Evolutionary conservation across 2,797 vertebrate genomes (phyloP).

Genomic region (Cyclura pinguis): DNA sequence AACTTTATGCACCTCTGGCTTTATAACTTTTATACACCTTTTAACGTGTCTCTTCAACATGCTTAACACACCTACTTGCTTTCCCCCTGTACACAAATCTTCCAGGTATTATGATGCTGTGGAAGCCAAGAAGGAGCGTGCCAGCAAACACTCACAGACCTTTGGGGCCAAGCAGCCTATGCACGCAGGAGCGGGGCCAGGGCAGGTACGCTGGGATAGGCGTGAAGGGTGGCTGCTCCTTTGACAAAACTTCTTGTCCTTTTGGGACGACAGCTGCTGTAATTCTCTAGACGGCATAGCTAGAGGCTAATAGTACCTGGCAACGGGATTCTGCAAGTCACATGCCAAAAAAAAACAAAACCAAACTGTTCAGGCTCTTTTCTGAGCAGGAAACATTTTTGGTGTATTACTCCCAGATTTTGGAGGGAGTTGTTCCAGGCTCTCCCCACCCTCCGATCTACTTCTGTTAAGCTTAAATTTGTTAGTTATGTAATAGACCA

Average conservation of each 20-base stretch:
- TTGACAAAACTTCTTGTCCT: too few species aligned
- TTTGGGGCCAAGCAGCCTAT: constrained; percentile 89
- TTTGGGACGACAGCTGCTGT: too few species aligned
- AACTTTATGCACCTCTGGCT: too few species aligned
- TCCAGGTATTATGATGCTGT: constrained; percentile 88
- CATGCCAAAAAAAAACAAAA: not conserved
- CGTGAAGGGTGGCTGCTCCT: not conserved
- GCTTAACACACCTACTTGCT: too few species aligned
- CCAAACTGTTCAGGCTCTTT: not conserved
- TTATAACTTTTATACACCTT: not conserved
- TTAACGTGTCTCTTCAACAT: not conserved
- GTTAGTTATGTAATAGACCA: not conserved
- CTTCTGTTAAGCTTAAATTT: too few species aligned
- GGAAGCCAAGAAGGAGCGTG: constrained; percentile 91
- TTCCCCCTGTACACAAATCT: not conserved
- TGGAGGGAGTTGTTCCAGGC: too few species aligned
- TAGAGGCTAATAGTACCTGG: too few species aligned
- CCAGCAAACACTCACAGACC: constrained; percentile 91
- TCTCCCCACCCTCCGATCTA: too few species aligned
- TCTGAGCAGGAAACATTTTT: not conserved
- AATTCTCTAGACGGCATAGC: too few species aligned
- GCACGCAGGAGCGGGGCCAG: constrained; percentile 63
- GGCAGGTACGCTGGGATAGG: constrained; percentile 65
- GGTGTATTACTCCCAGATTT: too few species aligned
- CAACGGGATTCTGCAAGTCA: too few species aligned